A percentile compares a stretch with the other conserved stretches of the same genome.
Evolutionary conservation across 2,888 invertebrate genomes (phyloP).

Genomic region (Notocelia uddmanniana): DNA sequence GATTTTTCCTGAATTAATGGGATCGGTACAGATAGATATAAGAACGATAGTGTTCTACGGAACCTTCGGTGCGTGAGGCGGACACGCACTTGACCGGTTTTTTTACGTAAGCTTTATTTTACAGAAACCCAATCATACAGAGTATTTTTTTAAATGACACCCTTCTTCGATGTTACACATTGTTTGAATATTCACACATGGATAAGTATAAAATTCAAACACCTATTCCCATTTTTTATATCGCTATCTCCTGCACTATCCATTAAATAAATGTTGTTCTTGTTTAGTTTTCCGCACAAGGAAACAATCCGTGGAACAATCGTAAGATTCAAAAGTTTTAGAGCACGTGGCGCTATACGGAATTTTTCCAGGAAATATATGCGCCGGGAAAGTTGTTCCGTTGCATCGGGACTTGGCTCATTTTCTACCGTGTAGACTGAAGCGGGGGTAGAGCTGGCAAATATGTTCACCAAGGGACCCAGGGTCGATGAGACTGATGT

Average conservation of each 20-base stretch:
- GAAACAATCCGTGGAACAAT: slow-evolving; percentile 16
- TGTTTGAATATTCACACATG: too few species aligned
- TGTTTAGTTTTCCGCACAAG: slow-evolving; percentile 21
- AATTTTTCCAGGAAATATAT: slow-evolving; percentile 38
- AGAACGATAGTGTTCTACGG: too few species aligned
- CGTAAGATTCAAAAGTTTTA: slow-evolving; percentile 36
- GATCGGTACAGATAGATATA: too few species aligned
- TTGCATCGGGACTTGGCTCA: slow-evolving; percentile 35
- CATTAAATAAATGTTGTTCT: slow-evolving; percentile 21
- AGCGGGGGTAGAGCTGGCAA: neutral
- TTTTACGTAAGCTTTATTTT: too few species aligned
- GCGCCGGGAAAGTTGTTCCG: slow-evolving; percentile 34
- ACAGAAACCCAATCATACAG: too few species aligned
- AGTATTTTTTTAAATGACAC: too few species aligned
- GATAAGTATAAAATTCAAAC: neutral
- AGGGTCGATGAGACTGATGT: too few species aligned
- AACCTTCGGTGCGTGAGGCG: too few species aligned
- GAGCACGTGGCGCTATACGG: slow-evolving; percentile 26
- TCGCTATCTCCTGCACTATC: neutral
- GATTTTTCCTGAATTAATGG: too few species aligned
- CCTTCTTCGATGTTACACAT: too few species aligned
- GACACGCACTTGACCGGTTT: too few species aligned
- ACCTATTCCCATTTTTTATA: neutral
- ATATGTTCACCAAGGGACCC: too few species aligned
- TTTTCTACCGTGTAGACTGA: slow-evolving; percentile 25